Conservation (phyloP, 64 coral and sea anemone genomes). For the Astreopora myriophthalma region DNA sequence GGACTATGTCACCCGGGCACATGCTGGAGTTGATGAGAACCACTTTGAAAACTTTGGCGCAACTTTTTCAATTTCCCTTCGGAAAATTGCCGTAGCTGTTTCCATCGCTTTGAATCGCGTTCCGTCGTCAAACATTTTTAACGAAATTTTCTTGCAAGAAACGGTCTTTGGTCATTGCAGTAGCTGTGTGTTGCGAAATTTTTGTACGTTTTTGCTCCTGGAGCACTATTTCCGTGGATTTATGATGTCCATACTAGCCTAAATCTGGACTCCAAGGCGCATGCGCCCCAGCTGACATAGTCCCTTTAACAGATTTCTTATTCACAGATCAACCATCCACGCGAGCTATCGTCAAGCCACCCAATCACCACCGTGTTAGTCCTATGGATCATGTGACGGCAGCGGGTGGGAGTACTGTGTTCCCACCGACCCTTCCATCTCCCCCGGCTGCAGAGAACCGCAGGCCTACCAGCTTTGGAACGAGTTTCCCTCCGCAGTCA, state of each 20-base stretch:
- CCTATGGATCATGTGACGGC: neutral
- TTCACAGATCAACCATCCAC: conserved; percentile 10
- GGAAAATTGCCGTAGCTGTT: too few species aligned
- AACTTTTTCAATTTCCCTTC: too few species aligned
- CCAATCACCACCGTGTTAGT: conserved; percentile 15
- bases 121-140: too few species aligned
- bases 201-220: too few species aligned
- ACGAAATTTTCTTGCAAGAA: too few species aligned
- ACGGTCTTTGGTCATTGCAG: too few species aligned
- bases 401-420: neutral
- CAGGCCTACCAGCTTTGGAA: conserved; percentile 40
- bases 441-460: conserved; percentile 16
- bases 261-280: neutral
- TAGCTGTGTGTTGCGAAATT: too few species aligned
- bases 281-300: neutral
- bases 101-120: too few species aligned
- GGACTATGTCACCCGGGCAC: too few species aligned
- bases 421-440: conserved; percentile 20
- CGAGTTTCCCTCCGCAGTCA: neutral
- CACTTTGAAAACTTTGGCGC: too few species aligned
- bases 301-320: neutral
- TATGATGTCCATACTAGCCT: neutral
- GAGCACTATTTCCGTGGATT: too few species aligned
- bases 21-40: too few species aligned
- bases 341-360: conserved; percentile 31